Percentiles rank a stretch among this genome's conserved stretches.
These are phyloP conservation scores for Acronicta alni DNA, from an alignment of 2,888 invertebrate genomes.

Conservation along the genomic window DNA sequence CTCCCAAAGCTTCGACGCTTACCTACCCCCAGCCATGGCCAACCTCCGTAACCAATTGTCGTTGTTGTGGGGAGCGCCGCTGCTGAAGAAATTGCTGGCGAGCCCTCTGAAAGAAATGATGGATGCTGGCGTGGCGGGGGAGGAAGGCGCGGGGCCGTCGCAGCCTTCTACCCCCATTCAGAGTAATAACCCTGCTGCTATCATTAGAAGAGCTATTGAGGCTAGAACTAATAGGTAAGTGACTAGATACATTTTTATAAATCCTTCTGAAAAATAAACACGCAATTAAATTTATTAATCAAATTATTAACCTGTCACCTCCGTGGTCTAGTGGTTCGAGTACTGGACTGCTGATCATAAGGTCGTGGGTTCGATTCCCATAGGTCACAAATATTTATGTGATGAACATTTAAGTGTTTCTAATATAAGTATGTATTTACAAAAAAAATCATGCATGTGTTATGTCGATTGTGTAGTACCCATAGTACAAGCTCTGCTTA, in stretches of 20 bases:
- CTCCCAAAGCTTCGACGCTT: conserved; percentile 92
- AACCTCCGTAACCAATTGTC: conserved; percentile 92
- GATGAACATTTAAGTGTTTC: too few species aligned
- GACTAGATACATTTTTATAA: not conserved
- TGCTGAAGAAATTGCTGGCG: conserved; percentile 80
- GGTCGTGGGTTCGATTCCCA: too few species aligned
- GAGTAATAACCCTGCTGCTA: conserved; percentile 81
- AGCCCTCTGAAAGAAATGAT: conserved; percentile 86
- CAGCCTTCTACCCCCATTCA: conserved; percentile 85
- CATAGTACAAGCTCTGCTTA: too few species aligned
- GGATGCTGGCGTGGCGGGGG: conserved; percentile 80
- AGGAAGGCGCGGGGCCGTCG: conserved; percentile 88
- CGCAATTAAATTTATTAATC: too few species aligned
- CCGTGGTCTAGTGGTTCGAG: too few species aligned
- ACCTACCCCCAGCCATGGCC: conserved; percentile 92
- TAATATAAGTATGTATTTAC: too few species aligned
- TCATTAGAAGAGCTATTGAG: conserved; percentile 85
- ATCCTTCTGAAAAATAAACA: not conserved
- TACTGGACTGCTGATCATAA: too few species aligned
- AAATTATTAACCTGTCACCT: too few species aligned
- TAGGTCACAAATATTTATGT: too few species aligned
- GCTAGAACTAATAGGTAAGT: conserved; percentile 88
- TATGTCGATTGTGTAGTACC: too few species aligned
- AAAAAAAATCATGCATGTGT: too few species aligned
- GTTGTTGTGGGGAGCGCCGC: conserved; percentile 91